phyloP scores from a whole-genome alignment of 2,113 vertebrate genomes.

The Pteropus alecto region DNA sequence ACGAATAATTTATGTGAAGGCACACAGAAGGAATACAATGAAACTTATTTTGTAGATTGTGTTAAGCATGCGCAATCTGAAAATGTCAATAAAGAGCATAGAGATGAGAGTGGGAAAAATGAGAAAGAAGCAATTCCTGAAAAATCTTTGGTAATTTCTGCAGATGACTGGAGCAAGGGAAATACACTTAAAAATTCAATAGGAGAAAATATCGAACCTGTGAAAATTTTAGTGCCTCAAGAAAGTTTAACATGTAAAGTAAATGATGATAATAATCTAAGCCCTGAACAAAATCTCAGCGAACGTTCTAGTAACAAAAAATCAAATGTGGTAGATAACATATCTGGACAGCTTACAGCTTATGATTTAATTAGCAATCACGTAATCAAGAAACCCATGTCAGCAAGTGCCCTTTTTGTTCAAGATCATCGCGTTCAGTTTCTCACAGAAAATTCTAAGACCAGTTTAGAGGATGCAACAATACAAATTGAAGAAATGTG shows the following conservation, averaged over 20 bases:
- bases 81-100: neutral
- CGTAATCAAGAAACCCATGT: conserved; percentile 87
- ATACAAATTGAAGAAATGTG: conserved; percentile 86
- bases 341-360: conserved; percentile 86
- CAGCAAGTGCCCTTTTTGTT: conserved; percentile 89
- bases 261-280: conserved; percentile 19
- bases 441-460: conserved; percentile 86
- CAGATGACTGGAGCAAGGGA: conserved; percentile 91
- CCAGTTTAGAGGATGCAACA: conserved; percentile 87
- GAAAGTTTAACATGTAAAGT: conserved; percentile 11
- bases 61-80: neutral
- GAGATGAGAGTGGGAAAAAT: neutral
- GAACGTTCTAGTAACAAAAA: conserved; percentile 74
- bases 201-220: conserved; percentile 87
- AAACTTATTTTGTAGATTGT: conserved; percentile 65
- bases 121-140: conserved; percentile 17
- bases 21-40: conserved; percentile 76
- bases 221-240: conserved; percentile 84
- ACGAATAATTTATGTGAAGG: conserved; percentile 81
- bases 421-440: conserved; percentile 86
- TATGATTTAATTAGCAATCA: conserved; percentile 93
- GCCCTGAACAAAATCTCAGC: conserved; percentile 42
- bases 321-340: conserved; percentile 87
- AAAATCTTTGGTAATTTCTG: conserved; percentile 79
- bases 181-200: conserved; percentile 80